A percentile compares a stretch with the other conserved stretches of the same genome.
Evolutionary conservation across 2,797 vertebrate genomes (phyloP).

Genomic region (Sebastes taczanowskii): DNA sequence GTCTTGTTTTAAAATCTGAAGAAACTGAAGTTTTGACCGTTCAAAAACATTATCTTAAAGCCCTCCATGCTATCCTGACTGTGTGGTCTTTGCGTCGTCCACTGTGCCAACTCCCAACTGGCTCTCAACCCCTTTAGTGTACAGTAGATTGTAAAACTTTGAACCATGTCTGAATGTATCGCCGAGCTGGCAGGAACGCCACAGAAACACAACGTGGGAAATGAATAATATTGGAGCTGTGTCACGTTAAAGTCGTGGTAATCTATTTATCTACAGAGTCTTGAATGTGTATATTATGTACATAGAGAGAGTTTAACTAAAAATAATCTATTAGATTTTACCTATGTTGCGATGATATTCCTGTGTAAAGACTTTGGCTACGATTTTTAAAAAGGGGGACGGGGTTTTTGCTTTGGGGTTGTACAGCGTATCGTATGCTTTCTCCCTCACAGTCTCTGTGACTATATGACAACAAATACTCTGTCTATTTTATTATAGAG

Average conservation of each 20-base stretch:
- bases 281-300: conserved; percentile 77
- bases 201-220: conserved; percentile 19
- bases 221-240: conserved; percentile 45
- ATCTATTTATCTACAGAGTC: conserved; percentile 72
- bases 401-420: conserved; percentile 60
- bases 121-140: conserved; percentile 53
- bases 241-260: conserved; percentile 24
- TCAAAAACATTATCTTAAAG: neutral
- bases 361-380: conserved; percentile 73
- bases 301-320: conserved; percentile 72
- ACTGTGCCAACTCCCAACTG: conserved; percentile 38
- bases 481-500: conserved; percentile 75
- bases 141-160: conserved; percentile 85
- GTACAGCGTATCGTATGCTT: conserved; percentile 64
- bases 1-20: neutral
- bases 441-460: conserved; percentile 57
- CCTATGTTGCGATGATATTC: conserved; percentile 59
- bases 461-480: conserved; percentile 44
- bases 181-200: conserved; percentile 63
- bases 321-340: conserved; percentile 67
- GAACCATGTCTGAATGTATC: conserved; percentile 93
- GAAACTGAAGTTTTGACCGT: neutral
- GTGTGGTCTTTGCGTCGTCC: neutral
- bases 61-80: neutral
- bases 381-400: conserved; percentile 51